Base-by-base conservation (phyloP, 2,113 vertebrate genomes). In the Ictidomys tridecemlineatus region DNA sequence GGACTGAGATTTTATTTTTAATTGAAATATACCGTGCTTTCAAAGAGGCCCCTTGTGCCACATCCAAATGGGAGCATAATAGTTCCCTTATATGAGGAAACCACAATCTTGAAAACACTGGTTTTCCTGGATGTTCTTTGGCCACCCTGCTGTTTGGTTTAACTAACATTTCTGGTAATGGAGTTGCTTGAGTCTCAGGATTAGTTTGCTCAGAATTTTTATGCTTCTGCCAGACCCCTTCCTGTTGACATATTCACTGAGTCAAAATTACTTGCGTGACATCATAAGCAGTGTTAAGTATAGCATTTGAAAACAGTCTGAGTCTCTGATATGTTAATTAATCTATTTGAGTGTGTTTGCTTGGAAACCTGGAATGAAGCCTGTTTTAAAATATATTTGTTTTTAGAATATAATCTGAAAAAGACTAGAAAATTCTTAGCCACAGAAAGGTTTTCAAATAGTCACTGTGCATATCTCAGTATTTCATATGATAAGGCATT, bases 211-310 rank as follows among this genome's bases (percentile, higher is more conserved):
- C 97, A 97, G 61, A 63, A 73, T 77, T 94, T 97, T 93, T 82
- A 45, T 98, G 84, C 77, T 98, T 97, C 91, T 97, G 78, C 98
- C 96, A 98, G 94, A 91, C 97, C 96, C 87, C 92, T 97, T 98
- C 96, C 96, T 97, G 98, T 96, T 97, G 95, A 98, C 96, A 85
- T 89, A 94, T 94, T 98, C 98, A 97, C 95, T 97, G 93, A 96
- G 98, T 97, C 85, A 96, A 53, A 96, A 93, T 93, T 87, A 48
- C 88, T 70, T 89, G 88, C 74, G 56, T 93, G 94, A 97, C 74
- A 93, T 97, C 95, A 96, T 76, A 86, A 94, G 51, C 63, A n/a
- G 39, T 34, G 7, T 97, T 97, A 93, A 93, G 65, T 42, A 95
- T 91, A 95, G 65, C 77, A 56, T 63, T 95, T 94, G 76, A 94